Base-by-base conservation (phyloP, 2,888 invertebrate genomes). In the Zygaena filipendulae region DNA sequence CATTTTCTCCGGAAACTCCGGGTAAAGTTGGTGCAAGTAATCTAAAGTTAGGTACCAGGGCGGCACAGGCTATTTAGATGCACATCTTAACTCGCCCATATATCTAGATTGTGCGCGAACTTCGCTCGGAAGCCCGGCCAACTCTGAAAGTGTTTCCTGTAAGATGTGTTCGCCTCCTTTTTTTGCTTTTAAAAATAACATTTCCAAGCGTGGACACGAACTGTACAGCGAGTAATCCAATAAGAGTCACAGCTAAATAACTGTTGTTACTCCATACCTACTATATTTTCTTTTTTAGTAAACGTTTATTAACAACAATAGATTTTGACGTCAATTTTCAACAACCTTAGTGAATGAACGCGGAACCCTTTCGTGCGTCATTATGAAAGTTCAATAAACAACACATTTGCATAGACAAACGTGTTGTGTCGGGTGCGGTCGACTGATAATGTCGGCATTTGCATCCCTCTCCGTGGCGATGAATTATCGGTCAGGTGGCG, bases 31-130 rank as follows among this genome's bases (percentile, higher is more conserved):
- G 61, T 64, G 75, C 70, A 75, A 79, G 79, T 77, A 79, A 79
- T 79, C 77, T 79, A 79, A 77, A 79, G 64, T 79, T 79, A 66
- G 72, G 68, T 72, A 67, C 66, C 68, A 67, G 52, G 60, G 64
- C 62, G 61, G 70, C 72, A 62, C 68, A 66, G 62, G 75, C 77
- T 74, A 75, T 79, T 77, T 77, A 77, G 79, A 77, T 75, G 77
- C 70, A 70, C 77, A 79, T 79, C 77, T 77, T 74, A 77, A 77
- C 75, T 71, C 60, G 56, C 52, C 62, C 66, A 71, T 79, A 75
- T 74, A 77, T 77, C 77, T 77, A 71, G 74, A 75, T 77, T 75
- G 74, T 62, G 59, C 52, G 50, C 47, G 45, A 66, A 66, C 41
- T 68, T 59, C 48, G 49, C 44, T 46, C 28, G 30, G 28, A 30